These are phyloP conservation scores for Coregonus suidteri DNA, from an alignment of 2,797 vertebrate species.

Conservation along the genomic window DNA sequence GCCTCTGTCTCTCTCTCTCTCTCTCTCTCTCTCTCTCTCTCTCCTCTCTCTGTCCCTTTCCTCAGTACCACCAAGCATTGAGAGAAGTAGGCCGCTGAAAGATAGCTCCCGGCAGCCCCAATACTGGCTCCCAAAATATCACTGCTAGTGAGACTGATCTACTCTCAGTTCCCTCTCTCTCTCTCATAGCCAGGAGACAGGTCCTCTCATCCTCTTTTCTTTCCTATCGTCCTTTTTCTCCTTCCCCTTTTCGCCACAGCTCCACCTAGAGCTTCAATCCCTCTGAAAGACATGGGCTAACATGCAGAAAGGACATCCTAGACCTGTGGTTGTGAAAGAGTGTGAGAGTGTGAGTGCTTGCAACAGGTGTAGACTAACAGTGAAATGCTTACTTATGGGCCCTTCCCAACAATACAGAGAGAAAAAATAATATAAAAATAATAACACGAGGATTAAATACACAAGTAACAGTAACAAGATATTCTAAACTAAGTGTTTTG, in stretches of 20 bases:
- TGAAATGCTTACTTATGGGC: too few relatives aligned
- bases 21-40: not conserved
- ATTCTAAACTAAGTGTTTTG: too few relatives aligned
- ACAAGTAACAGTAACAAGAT: too few relatives aligned
- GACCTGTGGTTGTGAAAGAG: not conserved
- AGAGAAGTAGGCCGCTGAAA: conserved; percentile 81
- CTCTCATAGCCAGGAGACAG: not conserved
- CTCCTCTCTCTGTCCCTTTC: conserved; percentile 29
- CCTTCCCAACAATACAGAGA: too few relatives aligned
- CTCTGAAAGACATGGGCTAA: conserved; percentile 25
- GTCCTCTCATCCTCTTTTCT: conserved; percentile 32
- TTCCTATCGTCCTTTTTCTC: conserved; percentile 24
- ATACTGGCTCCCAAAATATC: conserved; percentile 76
- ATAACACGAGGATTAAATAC: too few relatives aligned
- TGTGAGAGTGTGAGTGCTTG: not conserved
- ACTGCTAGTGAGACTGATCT: conserved; percentile 69
- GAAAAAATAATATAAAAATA: too few relatives aligned
- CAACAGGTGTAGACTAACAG: too few relatives aligned
- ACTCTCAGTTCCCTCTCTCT: conserved; percentile 19
- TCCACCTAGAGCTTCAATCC: conserved; percentile 25
- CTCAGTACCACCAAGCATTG: conserved; percentile 62
- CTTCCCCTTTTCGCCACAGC: too few relatives aligned
- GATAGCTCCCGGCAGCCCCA: conserved; percentile 79
- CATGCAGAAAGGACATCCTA: conserved; percentile 10
- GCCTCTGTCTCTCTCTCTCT: not conserved